These are phyloP conservation scores for Daphoenositta chrysoptera DNA, from an alignment of 2,113 vertebrate genomes.

Conservation along the genomic window DNA sequence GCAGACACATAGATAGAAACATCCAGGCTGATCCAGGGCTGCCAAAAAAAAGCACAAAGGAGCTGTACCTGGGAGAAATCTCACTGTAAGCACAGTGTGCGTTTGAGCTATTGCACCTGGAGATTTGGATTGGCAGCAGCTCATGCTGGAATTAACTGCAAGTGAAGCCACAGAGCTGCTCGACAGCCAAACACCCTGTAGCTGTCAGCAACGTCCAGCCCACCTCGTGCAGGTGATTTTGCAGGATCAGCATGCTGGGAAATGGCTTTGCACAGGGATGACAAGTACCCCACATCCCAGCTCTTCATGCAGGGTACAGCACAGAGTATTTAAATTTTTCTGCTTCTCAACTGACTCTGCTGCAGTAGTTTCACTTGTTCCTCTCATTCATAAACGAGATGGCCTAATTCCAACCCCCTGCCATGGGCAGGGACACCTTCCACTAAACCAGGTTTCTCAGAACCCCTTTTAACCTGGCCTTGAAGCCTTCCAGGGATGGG, in stretches of 20 bases:
- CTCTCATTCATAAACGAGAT: neutral
- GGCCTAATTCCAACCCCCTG: accelerated
- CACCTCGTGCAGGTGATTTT: neutral
- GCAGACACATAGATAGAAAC: neutral
- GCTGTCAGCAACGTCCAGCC: neutral
- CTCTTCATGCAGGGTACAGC: neutral
- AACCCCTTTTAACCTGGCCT: accelerated
- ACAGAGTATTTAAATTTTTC: neutral
- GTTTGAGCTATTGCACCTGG: neutral
- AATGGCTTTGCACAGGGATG: neutral
- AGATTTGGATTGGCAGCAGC: neutral
- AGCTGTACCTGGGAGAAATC: neutral
- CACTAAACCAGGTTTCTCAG: neutral
- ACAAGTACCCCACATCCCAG: neutral
- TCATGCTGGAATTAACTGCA: neutral
- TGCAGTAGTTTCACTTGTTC: neutral
- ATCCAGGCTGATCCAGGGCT: neutral
- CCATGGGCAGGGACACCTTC: neutral
- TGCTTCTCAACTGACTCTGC: neutral
- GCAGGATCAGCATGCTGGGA: neutral
- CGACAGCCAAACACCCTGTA: neutral
- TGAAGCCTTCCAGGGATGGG: neutral
- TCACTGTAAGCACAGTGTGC: neutral
- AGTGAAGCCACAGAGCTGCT: neutral
- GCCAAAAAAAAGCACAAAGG: neutral